These are phyloP conservation scores for Dicerorhinus sumatrensis DNA, from an alignment of 2,113 vertebrate genomes.

Conservation along the genomic window DNA sequence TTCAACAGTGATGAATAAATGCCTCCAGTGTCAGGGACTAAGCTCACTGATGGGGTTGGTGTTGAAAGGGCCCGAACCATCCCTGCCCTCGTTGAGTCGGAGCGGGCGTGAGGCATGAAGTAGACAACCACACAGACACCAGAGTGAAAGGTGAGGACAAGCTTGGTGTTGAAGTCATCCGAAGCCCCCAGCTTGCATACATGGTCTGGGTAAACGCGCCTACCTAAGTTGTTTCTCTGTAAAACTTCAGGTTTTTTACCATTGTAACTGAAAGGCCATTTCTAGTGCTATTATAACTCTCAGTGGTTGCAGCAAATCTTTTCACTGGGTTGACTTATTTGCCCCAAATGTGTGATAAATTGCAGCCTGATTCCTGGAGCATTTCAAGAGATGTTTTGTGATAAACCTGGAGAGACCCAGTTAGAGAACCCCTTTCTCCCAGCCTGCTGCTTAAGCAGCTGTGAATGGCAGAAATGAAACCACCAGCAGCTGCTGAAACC, in stretches of 20 bases:
- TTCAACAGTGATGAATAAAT: neutral
- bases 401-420: neutral
- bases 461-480: neutral
- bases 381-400: conserved; percentile 42
- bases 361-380: conserved; percentile 47
- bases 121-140: too few species aligned
- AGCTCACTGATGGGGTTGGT: neutral
- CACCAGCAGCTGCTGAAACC: neutral
- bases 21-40: neutral
- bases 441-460: neutral
- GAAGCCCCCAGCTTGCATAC: too few species aligned
- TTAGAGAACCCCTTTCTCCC: neutral
- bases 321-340: conserved; percentile 43
- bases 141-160: neutral
- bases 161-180: neutral
- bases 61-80: neutral
- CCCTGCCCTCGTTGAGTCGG: neutral
- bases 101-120: neutral
- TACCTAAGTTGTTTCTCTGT: neutral
- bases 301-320: neutral
- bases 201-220: neutral
- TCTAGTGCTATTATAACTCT: neutral
- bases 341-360: conserved; percentile 33
- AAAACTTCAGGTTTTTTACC: neutral
- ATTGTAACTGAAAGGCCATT: neutral